Evolutionary conservation across 2,113 vertebrate species (phyloP).

Genomic region (Chloebia gouldiae): DNA sequence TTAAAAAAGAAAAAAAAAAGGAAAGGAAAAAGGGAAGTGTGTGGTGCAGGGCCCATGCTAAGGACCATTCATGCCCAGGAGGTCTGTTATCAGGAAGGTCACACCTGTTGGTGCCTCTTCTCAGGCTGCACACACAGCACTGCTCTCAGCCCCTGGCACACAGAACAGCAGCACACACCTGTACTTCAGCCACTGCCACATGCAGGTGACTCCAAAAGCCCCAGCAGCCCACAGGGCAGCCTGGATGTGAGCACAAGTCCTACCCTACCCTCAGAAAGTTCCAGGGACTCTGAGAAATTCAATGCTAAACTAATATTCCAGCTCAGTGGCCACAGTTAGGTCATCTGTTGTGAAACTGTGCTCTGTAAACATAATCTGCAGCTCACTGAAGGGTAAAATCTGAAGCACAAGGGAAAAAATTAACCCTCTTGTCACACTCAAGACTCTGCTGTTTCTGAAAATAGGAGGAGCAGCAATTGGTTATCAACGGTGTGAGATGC

Average conservation of each 20-base stretch:
- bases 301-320: conserved; percentile 5
- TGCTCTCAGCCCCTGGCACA: background rate
- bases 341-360: conserved; percentile 1
- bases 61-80: background rate
- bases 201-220: background rate
- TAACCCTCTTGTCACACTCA: background rate
- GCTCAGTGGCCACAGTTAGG: background rate
- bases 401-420: conserved; percentile 5
- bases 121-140: background rate
- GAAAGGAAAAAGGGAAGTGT: background rate
- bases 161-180: background rate
- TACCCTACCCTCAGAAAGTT: background rate
- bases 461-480: background rate
- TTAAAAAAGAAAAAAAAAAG: background rate
- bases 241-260: background rate
- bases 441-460: background rate
- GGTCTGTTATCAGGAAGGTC: background rate
- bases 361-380: conserved; percentile 13
- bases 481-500: background rate
- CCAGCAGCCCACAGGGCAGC: background rate
- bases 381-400: conserved; percentile 1
- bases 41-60: background rate
- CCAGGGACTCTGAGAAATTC: background rate
- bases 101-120: background rate
- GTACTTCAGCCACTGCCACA: background rate